These are phyloP conservation scores for Sebastiscus tertius DNA, from an alignment of 2,797 vertebrate genomes.

Conservation along the genomic window DNA sequence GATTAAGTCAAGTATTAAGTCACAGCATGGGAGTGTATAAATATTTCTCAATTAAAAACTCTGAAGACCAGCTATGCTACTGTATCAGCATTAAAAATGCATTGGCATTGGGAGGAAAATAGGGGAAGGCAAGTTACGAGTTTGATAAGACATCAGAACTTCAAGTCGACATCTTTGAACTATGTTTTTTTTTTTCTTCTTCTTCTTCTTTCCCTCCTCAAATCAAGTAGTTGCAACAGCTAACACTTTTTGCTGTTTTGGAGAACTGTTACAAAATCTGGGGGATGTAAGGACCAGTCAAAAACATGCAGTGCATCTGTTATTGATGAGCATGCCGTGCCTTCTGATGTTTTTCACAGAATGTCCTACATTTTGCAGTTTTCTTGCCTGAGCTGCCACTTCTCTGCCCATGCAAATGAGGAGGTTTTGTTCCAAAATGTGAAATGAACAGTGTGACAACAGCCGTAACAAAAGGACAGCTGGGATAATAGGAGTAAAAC, in stretches of 20 bases:
- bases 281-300: constrained; percentile 72
- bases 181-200: constrained; percentile 51
- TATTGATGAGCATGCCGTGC: constrained; percentile 73
- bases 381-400: constrained; percentile 51
- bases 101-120: constrained; percentile 69
- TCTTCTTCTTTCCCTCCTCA: constrained; percentile 62
- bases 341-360: constrained; percentile 73
- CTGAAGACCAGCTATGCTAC: constrained; percentile 73
- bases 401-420: constrained; percentile 65
- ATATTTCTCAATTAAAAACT: constrained; percentile 84
- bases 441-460: constrained; percentile 46
- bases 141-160: constrained; percentile 79
- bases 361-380: constrained; percentile 70
- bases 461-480: constrained; percentile 42
- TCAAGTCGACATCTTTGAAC: constrained; percentile 77
- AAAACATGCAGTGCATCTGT: constrained; percentile 71
- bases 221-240: constrained; percentile 63
- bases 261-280: constrained; percentile 74
- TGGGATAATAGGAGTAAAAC: constrained; percentile 13
- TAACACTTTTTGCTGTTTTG: constrained; percentile 66
- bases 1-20: constrained; percentile 83
- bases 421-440: constrained; percentile 57
- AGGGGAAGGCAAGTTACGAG: constrained; percentile 58
- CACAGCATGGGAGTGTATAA: constrained; percentile 82
- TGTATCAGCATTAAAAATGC: constrained; percentile 83